phyloP scores from a whole-genome alignment of 1,140 invertebrate genomes.

The Musca vetustissima region DNA sequence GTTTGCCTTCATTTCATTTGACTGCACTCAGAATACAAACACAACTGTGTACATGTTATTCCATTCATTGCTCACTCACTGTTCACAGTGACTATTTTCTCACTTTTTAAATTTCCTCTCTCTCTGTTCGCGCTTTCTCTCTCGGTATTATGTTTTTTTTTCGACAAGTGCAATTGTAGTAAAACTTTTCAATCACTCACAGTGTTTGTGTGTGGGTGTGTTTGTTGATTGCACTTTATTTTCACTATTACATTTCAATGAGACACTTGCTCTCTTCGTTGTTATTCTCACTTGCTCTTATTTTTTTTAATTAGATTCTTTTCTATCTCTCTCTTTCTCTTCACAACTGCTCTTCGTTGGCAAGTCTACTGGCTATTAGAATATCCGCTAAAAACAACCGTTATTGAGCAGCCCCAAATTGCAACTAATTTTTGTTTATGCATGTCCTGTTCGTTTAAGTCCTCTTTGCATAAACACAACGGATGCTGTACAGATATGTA shows the following conservation, averaged over 20 bases:
- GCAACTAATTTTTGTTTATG: slow-evolving; percentile 51
- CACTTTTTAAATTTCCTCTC: neutral
- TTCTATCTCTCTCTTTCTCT: neutral
- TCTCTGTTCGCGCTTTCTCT: neutral
- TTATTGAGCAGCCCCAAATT: slow-evolving; percentile 51
- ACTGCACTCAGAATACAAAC: too few species aligned
- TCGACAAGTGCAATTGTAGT: neutral
- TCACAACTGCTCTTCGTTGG: neutral
- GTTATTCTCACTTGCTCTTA: neutral
- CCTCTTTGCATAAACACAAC: too few species aligned
- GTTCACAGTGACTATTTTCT: too few species aligned
- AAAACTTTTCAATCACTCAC: neutral
- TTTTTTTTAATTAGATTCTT: neutral
- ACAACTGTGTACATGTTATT: too few species aligned
- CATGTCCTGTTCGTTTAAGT: slow-evolving; percentile 29
- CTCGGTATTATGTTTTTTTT: too few species aligned
- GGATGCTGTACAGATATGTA: neutral
- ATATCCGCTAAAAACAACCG: slow-evolving; percentile 45
- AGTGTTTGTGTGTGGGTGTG: too few species aligned
- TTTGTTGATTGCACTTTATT: neutral
- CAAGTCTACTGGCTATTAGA: slow-evolving; percentile 20
- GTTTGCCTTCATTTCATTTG: neutral
- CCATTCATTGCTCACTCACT: too few species aligned
- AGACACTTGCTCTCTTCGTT: neutral
- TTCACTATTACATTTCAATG: neutral